These are phyloP conservation scores for Penaeus chinensis DNA, from an alignment of 1,140 invertebrate species.

Conservation along the genomic window DNA sequence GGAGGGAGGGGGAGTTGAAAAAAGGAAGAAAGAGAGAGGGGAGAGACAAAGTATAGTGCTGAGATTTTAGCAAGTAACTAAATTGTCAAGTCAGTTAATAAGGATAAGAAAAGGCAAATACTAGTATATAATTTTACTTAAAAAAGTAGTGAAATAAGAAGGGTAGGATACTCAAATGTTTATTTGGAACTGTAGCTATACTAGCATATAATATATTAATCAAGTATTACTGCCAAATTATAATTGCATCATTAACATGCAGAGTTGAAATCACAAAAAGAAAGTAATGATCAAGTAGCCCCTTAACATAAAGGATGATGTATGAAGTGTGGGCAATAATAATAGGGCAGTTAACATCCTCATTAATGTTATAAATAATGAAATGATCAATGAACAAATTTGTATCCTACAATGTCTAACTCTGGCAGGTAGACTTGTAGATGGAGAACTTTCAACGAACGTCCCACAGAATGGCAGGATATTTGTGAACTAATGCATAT, in stretches of 20 bases:
- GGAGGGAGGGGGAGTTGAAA: too few relatives aligned
- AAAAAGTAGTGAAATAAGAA: slow-evolving; percentile 44
- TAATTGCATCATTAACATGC: slow-evolving; percentile 1
- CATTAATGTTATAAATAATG: neutral
- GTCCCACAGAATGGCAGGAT: too few relatives aligned
- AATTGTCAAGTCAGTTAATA: too few relatives aligned
- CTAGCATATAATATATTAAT: neutral
- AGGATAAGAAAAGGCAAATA: too few relatives aligned
- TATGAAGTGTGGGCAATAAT: slow-evolving; percentile 12
- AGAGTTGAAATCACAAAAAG: neutral
- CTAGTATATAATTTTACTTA: slow-evolving; percentile 27
- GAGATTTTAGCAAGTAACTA: too few relatives aligned
- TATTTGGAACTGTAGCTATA: slow-evolving; percentile 13
- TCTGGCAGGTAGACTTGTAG: too few relatives aligned
- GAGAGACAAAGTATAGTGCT: too few relatives aligned
- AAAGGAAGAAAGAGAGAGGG: too few relatives aligned
- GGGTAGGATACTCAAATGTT: slow-evolving; percentile 32
- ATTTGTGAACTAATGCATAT: too few relatives aligned
- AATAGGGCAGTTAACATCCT: slow-evolving; percentile 15
- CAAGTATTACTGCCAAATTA: slow-evolving; percentile 1
- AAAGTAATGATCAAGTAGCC: neutral
- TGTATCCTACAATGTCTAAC: neutral
- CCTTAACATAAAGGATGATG: neutral
- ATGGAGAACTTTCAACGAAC: too few relatives aligned
- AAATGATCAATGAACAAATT: neutral